phyloP scores from a whole-genome alignment of 2,888 invertebrate genomes.

The Creontiades dilutus region DNA sequence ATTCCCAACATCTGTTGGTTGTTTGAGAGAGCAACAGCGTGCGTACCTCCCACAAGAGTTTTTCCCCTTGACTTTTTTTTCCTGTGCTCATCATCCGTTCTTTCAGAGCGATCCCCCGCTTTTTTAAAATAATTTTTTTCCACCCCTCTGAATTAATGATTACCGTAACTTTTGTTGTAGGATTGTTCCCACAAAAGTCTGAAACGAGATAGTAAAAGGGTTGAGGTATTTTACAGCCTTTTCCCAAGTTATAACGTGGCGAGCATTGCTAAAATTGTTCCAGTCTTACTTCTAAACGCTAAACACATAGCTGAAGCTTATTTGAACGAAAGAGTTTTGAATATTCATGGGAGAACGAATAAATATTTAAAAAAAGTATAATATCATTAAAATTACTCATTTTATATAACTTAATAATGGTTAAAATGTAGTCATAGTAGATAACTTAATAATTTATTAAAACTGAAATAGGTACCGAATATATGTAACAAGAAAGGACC shows the following conservation, averaged over 20 bases:
- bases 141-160: constrained; percentile 40
- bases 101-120: neutral
- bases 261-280: neutral
- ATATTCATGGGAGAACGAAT: too few relatives aligned
- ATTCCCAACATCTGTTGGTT: constrained; percentile 62
- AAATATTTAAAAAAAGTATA: too few relatives aligned
- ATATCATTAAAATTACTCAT: too few relatives aligned
- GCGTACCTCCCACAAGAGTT: constrained; percentile 61
- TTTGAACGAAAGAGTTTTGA: neutral
- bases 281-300: neutral
- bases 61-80: constrained; percentile 33
- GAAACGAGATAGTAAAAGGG: neutral
- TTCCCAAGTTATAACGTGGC: neutral
- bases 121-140: constrained; percentile 15
- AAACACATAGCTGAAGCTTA: neutral
- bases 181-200: neutral
- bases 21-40: constrained; percentile 57
- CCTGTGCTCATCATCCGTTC: constrained; percentile 1
- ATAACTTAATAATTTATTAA: too few relatives aligned
- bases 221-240: constrained; percentile 38
- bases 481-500: too few relatives aligned
- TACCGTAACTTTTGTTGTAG: constrained; percentile 32
- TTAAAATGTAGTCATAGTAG: too few relatives aligned
- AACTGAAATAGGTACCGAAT: too few relatives aligned
- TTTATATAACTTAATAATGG: too few relatives aligned